Evolutionary conservation across 2,113 vertebrate species (phyloP).

Genomic region (Reinhardtius hippoglossoides): DNA sequence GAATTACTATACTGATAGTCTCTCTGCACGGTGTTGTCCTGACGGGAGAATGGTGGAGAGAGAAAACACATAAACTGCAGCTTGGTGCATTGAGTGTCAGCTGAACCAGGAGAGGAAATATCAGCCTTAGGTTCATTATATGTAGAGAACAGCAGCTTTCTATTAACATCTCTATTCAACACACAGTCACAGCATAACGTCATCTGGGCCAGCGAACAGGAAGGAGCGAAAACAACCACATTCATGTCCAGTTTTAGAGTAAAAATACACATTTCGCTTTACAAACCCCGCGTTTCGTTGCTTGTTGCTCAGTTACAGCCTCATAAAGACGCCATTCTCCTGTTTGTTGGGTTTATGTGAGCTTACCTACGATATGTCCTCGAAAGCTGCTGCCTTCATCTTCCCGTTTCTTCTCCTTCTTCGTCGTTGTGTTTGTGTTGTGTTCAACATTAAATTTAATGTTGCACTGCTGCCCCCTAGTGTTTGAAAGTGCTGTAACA

Average conservation of each 20-base stretch:
- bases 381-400: conserved; percentile 5
- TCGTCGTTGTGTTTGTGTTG: neutral
- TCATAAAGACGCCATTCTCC: neutral
- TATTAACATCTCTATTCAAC: neutral
- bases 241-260: rapidly evolving
- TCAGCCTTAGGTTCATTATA: neutral
- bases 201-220: neutral
- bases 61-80: neutral
- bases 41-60: neutral
- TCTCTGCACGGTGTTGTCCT: neutral
- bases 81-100: neutral
- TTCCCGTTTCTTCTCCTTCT: neutral
- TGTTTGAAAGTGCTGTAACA: neutral
- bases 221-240: neutral
- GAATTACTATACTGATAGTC: neutral
- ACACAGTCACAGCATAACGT: neutral
- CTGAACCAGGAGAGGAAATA: neutral
- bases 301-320: neutral
- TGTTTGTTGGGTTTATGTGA: neutral
- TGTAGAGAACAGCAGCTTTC: neutral
- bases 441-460: neutral
- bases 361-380: conserved; percentile 36
- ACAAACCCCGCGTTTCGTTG: neutral
- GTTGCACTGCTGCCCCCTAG: conserved; percentile 1
- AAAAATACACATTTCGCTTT: neutral